Conservation (phyloP, 2,888 invertebrate genomes). For the Acrocera orbiculus region DNA sequence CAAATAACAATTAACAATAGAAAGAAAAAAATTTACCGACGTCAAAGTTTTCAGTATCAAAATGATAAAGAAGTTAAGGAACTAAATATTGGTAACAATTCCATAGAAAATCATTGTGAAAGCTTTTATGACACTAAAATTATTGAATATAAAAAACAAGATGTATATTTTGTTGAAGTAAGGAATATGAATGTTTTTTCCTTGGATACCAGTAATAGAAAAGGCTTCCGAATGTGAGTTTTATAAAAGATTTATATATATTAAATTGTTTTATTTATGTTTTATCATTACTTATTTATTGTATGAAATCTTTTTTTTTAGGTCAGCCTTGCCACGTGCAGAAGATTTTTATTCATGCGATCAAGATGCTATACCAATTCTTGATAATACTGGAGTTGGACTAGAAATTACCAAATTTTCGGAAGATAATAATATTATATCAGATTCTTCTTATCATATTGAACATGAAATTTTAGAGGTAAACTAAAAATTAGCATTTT, state of each 20-base stretch:
- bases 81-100: too few species aligned
- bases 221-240: constrained; percentile 24
- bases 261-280: too few species aligned
- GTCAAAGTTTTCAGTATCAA: constrained; percentile 1
- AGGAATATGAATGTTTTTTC: constrained; percentile 79
- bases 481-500: not conserved
- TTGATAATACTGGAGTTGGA: constrained; percentile 75
- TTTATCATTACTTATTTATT: not conserved
- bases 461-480: not conserved
- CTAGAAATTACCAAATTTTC: constrained; percentile 39
- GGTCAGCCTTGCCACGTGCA: constrained; percentile 34
- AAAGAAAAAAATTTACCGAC: constrained; percentile 4
- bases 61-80: constrained; percentile 13
- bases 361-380: constrained; percentile 60
- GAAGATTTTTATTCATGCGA: constrained; percentile 59
- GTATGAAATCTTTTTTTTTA: too few species aligned
- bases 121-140: too few species aligned
- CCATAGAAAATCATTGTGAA: too few species aligned
- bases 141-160: constrained; percentile 9
- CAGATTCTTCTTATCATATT: not conserved
- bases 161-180: constrained; percentile 48
- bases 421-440: constrained; percentile 10
- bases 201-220: constrained; percentile 39
- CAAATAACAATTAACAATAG: constrained; percentile 48
- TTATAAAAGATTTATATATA: too few species aligned